Evolutionary conservation across 2,888 invertebrate genomes (phyloP), one percentile per base, ranked within the genome.

Genomic region (Scaptomyza caliginosa): DNA sequence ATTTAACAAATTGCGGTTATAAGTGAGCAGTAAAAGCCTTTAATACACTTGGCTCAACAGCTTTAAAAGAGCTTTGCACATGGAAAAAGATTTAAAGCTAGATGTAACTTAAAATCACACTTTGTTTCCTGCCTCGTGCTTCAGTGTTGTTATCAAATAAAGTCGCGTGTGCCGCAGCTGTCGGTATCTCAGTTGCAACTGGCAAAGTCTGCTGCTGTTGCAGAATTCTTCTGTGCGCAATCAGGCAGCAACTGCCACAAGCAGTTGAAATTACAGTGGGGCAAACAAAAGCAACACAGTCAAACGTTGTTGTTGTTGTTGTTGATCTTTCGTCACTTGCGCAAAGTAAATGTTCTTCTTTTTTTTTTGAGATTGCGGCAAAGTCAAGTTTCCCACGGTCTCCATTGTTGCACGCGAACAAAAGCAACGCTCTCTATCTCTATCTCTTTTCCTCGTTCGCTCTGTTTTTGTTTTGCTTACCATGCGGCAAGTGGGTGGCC

Each of bases 351-450:
- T 55, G 23, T 13, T 7, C 19, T 49, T n/a, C n/a, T n/a, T n/a
- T n/a, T 43, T 51, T 23, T 48, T 45, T 52, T 63, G 62, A 63
- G 62, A 63, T 54, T 63, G 62, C 42, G 39, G 54, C 64, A 63
- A 28, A 28, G 36, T 11, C 43, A 30, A 49, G 40, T 45, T 65
- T 65, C 65, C 48, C 65, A 65, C 65, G 65, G 34, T 64, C 38
- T 49, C 45, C 45, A 50, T 45, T 16, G 48, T 57, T 39, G 34
- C 30, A 40, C 30, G 43, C 21, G 30, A n/a, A n/a, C n/a, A n/a
- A n/a, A n/a, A 51, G 42, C 39, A 16, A 32, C 32, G 16, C 13
- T 34, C 16, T 13, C 16, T 16, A n/a, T n/a, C 13, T 13, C 32
- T 32, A 1, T 32, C 13, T 13, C 32, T 7, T 7, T 34, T 8